Base-by-base conservation (phyloP, 2,113 vertebrate genomes). In the Callospermophilus lateralis region DNA sequence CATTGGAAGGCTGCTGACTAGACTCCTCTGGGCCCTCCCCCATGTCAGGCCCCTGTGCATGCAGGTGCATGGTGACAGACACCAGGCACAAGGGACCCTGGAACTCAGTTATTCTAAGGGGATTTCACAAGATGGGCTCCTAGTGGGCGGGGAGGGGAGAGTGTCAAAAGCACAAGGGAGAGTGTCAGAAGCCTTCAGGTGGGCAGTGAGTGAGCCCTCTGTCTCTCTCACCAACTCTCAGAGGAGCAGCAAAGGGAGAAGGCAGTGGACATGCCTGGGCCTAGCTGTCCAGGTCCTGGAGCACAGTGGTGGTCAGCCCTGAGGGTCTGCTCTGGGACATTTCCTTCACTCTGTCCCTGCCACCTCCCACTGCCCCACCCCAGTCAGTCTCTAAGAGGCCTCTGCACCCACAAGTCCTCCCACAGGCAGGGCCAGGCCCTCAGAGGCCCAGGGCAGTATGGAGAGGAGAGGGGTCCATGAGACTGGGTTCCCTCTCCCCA, bases 111-210 rank as follows among this genome's bases (percentile, higher is more conserved):
- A 4, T 16, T 17, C 76, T 42, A 34, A 26, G n/a, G 15, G 37
- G 28, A 2, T 2, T 8, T 16, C 37, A 8, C 24, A 11, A 22
- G 39, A 53, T 8, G 78, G 42, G 9, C 0, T 55, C 22, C 45
- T 45, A 24, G 0, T 5, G 19, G 8, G 2, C 5, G 1, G 4
- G 55, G 4, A 4, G 28, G 22, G 17, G 3, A 32, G 7, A 7
- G 26, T 0, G 4, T 51, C 2, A 3, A 32, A 63, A 76, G 5
- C 45, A 45, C 45, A 1, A 45, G 22, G 17, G 3, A 32, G 7
- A 5, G 26, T 0, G 4, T 51, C 1, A 2, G 28, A 63, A 76
- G 4, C 45, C 61, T 24, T 2, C 10, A 37, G 10, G 58, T 17
- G 48, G n/a, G 55, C 55, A 32, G 42, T 13, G 39, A 68, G 65